Base-by-base conservation (phyloP, 1,140 invertebrate species). In the Chrysomallon squamiferum region DNA sequence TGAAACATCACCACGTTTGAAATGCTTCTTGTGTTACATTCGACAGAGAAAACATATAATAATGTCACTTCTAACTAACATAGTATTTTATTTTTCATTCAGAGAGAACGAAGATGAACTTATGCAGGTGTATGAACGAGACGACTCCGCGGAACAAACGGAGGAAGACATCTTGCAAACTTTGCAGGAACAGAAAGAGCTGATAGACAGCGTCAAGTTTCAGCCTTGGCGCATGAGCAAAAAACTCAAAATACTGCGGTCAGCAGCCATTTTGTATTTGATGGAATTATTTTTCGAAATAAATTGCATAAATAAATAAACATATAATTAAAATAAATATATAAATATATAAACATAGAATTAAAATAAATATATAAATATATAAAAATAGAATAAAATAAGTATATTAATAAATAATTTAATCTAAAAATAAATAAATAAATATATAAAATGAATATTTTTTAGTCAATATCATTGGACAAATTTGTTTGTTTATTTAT, bases 131-230 rank as follows among this genome's bases (percentile, higher is more conserved):
- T 68, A 74, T 49, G 54, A 56, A 11, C 60, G 58, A 15, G 62
- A 69, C 15, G 49, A 43, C 1, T 32, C 66, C 22, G 33, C 45
- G 25, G 72, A 76, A 18, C 76, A 81, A 27, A 66, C 67, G 22
- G 67, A 80, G 29, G 80, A 85, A 3, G 77, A 95, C 78, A 93
- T 97, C 62, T 92, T 94, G 76, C 93, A 96, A 80, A 95, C 95
- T 74, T 91, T 98, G 52, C 90, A 92, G 69, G 84, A 96, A 25
- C 95, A 98, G 83, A 97, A 97, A 82, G 95, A 97, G 84, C 93
- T 98, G 0, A 87, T 97, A 45, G 90, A 91, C 60, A 93, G 91
- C 30, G 91, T 96, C 2, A 93, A 94, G 76, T 90, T 92, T 68
- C 95, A 97, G 78, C 93, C 95, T 3, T 94, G 95, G 91, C 89